Evolutionary conservation across 1,140 invertebrate genomes (phyloP), one percentile per base, ranked within the genome.

Genomic region (Chymomyza costata): DNA sequence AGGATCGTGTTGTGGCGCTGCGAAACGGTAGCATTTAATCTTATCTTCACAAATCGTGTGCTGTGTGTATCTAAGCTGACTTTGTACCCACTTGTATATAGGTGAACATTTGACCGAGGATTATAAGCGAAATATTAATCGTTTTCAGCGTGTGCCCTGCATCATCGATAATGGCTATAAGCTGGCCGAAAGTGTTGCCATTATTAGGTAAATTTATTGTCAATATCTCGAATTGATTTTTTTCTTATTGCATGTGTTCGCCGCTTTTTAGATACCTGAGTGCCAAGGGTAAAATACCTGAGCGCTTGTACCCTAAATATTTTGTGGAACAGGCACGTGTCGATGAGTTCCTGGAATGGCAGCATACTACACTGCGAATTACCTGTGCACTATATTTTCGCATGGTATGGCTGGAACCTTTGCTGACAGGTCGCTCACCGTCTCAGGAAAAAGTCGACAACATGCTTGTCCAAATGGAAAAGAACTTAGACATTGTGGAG

Each of bases 341-440:
- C 1, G 93, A 96, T 67, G 94, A 96, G 85, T 97, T 92, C 73
- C 86, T 95, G 31, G 91, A 94, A 85, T 97, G 94, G 94, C 94
- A 97, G 54, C 95, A 97, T 74, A 73, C 90, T 3, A 93, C 93
- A 44, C 87, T 91, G 0, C 87, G 95, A 53, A 50, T 90, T 0
- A 86, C 89, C 61, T 93, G 91, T 76, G 87, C 91, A 14, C 86
- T 91, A 80, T 93, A 91, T 70, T 94, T 95, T 62, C 88, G 88
- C 61, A 87, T 40, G 88, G 90, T 87, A 85, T 87, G 86, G 65
- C 61, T 90, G 34, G 85, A 87, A 17, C 90, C 90, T 14, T 32
- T 88, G 16, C 25, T 90, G 0, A 87, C 82, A 13, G 88, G 88
- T 0, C 74, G 81, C 49, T 53, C 87, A 7, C 71, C 88, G 3